phyloP scores from a whole-genome alignment of 2,113 vertebrate genomes.

The Tauraco erythrolophus region DNA sequence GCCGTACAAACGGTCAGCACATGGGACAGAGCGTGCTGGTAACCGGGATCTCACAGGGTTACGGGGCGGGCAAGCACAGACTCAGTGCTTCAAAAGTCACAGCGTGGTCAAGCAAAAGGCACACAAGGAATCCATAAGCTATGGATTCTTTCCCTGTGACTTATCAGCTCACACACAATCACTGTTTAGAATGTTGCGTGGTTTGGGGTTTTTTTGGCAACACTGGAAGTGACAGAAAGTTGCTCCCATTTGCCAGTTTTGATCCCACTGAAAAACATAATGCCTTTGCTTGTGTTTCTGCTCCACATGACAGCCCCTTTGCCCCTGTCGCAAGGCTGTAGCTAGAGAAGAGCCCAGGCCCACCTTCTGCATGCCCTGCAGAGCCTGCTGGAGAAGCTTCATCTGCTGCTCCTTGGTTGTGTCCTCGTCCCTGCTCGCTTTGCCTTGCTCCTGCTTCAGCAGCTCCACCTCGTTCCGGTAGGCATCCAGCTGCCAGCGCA shows the following conservation, averaged over 20 bases:
- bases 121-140: neutral
- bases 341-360: rapidly evolving
- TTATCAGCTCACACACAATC: neutral
- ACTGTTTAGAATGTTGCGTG: neutral
- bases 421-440: constrained; percentile 87
- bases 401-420: constrained; percentile 90
- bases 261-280: neutral
- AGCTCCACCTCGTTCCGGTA: constrained; percentile 96
- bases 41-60: neutral
- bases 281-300: neutral
- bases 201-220: neutral
- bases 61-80: neutral
- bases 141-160: neutral
- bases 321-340: neutral
- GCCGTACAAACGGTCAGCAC: too few relatives aligned
- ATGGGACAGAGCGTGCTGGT: neutral
- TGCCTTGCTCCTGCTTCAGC: constrained; percentile 93
- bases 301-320: neutral
- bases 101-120: neutral
- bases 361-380: constrained; percentile 98
- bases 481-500: constrained; percentile 95
- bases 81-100: neutral
- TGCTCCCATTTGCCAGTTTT: neutral
- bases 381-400: constrained; percentile 92
- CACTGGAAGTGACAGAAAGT: neutral